Evolutionary conservation across 2,888 invertebrate species (phyloP).

Genomic region (Lithophane ornitopus): DNA sequence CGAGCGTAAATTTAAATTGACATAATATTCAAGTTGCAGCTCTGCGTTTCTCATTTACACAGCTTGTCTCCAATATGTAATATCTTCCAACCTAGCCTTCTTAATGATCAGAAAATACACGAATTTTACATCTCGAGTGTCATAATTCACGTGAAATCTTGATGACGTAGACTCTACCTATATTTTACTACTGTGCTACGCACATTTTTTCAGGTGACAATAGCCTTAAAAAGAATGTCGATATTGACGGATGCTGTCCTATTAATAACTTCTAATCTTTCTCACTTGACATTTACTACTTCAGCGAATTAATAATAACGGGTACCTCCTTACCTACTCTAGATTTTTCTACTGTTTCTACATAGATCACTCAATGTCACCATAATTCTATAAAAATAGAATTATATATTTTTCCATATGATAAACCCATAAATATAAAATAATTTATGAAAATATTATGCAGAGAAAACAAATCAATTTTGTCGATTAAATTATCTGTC

Average conservation of each 20-base stretch:
- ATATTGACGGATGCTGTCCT: background rate
- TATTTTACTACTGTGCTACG: background rate
- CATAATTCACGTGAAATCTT: background rate
- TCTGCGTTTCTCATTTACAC: constrained; percentile 41
- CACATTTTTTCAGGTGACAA: constrained; percentile 8
- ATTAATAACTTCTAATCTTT: constrained; percentile 9
- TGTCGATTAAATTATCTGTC: constrained; percentile 55
- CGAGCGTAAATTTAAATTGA: constrained; percentile 69
- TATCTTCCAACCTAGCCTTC: constrained; percentile 23
- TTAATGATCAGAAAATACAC: constrained; percentile 45
- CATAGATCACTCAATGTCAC: background rate
- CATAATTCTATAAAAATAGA: background rate
- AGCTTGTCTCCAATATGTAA: constrained; percentile 32
- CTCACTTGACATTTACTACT: constrained; percentile 13
- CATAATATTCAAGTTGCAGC: constrained; percentile 55
- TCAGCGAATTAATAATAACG: constrained; percentile 20
- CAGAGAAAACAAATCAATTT: constrained; percentile 57
- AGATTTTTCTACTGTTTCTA: constrained; percentile 3
- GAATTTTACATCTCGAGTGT: constrained; percentile 4
- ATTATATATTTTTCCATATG: constrained; percentile 10
- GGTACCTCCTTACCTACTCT: background rate
- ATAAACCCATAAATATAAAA: constrained; percentile 29
- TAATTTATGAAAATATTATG: constrained; percentile 46
- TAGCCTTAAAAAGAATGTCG: background rate
- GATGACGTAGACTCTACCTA: background rate